phyloP scores from a whole-genome alignment of 2,113 vertebrate genomes.

The Maccullochella peelii region DNA sequence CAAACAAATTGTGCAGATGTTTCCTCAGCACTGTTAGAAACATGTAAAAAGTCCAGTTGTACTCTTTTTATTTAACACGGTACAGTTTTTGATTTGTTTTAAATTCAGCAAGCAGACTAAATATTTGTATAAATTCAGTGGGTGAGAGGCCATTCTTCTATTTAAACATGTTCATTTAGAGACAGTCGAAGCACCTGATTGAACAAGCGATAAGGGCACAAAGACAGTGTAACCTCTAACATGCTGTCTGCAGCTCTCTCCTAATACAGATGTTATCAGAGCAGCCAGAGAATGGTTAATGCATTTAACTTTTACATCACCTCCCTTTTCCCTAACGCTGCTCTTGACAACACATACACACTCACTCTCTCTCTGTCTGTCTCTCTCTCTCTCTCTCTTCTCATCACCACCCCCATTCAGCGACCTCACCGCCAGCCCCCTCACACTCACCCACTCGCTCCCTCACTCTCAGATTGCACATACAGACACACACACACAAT shows the following conservation, averaged over 20 bases:
- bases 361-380: constrained; percentile 22
- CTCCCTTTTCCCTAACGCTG: constrained; percentile 33
- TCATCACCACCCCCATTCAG: constrained; percentile 69
- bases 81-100: constrained; percentile 24
- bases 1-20: background rate
- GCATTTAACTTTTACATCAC: constrained; percentile 71
- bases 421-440: constrained; percentile 73
- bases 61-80: background rate
- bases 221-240: constrained; percentile 71
- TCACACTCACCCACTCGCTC: constrained; percentile 71
- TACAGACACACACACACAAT: constrained; percentile 65
- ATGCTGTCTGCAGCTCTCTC: constrained; percentile 26
- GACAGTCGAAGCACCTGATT: constrained; percentile 37
- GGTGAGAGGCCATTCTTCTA: constrained; percentile 22
- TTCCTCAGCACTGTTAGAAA: background rate
- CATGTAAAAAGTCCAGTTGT: background rate
- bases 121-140: constrained; percentile 58
- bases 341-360: constrained; percentile 39
- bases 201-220: constrained; percentile 57
- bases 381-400: background rate
- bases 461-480: constrained; percentile 73
- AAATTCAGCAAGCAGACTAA: background rate
- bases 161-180: constrained; percentile 54
- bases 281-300: constrained; percentile 49
- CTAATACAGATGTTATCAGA: constrained; percentile 68